phyloP scores from a whole-genome alignment of 2,888 invertebrate species.

The Leptura quadrifasciata region DNA sequence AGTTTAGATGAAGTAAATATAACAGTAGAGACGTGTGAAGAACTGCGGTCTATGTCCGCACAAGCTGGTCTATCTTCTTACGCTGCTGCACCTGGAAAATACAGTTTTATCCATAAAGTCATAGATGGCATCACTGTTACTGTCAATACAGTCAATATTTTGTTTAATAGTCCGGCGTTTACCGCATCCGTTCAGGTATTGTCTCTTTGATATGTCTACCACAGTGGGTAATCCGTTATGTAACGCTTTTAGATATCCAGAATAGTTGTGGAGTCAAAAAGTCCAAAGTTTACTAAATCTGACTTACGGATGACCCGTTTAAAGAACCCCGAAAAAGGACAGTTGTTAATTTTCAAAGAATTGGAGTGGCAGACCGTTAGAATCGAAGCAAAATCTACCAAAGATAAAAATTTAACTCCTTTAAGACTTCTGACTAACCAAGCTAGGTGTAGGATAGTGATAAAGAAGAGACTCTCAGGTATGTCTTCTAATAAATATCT shows the following conservation, averaged over 20 bases:
- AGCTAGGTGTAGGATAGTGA: conserved; percentile 94
- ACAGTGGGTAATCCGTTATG: neutral
- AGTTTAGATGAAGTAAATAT: conserved; percentile 95
- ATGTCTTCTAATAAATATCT: conserved; percentile 39
- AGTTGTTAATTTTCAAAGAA: conserved; percentile 97
- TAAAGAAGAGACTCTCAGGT: conserved; percentile 95
- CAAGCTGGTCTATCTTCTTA: conserved; percentile 76
- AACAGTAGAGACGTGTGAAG: conserved; percentile 94
- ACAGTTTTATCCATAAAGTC: conserved; percentile 93
- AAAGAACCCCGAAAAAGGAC: conserved; percentile 91
- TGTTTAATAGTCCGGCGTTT: conserved; percentile 96
- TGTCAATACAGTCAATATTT: conserved; percentile 95
- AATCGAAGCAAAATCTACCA: conserved; percentile 93
- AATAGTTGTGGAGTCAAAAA: conserved; percentile 94
- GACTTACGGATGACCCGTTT: conserved; percentile 94
- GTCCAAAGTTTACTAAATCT: conserved; percentile 90
- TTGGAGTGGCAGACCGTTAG: conserved; percentile 97
- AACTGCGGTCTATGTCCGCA: conserved; percentile 81
- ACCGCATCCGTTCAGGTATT: conserved; percentile 95
- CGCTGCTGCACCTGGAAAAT: conserved; percentile 81
- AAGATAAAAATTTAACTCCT: conserved; percentile 87
- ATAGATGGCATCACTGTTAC: conserved; percentile 98
- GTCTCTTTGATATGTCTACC: conserved; percentile 8
- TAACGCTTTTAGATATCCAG: conserved; percentile 84
- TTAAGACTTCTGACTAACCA: conserved; percentile 94